These are phyloP conservation scores for Spatulosminthurus flaviceps DNA, from an alignment of 2,888 invertebrate genomes.

Conservation along the genomic window DNA sequence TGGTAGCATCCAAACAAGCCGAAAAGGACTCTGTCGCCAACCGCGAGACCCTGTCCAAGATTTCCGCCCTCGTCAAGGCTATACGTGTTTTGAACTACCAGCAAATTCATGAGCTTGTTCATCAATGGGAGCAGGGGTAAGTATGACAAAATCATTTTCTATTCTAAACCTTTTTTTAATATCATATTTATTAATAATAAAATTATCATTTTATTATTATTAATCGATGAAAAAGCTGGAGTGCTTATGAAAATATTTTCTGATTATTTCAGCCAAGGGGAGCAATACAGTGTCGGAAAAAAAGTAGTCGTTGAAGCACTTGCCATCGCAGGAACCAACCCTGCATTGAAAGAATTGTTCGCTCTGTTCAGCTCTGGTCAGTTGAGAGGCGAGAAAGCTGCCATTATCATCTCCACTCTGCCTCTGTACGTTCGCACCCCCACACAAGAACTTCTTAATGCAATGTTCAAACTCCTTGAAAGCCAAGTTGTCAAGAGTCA, in stretches of 20 bases:
- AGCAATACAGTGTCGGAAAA: slow-evolving; percentile 1
- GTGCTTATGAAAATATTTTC: neutral
- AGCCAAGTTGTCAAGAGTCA: slow-evolving; percentile 37
- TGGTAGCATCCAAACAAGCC: slow-evolving; percentile 15
- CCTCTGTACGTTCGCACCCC: slow-evolving; percentile 65
- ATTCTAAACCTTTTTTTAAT: slow-evolving; percentile 1
- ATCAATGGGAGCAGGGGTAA: neutral
- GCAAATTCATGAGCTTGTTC: neutral
- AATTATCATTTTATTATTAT: too few species aligned
- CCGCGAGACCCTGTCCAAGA: slow-evolving; percentile 29
- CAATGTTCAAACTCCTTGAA: slow-evolving; percentile 52
- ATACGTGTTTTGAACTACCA: slow-evolving; percentile 60
- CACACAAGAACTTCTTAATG: slow-evolving; percentile 65
- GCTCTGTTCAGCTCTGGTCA: slow-evolving; percentile 63
- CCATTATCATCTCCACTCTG: slow-evolving; percentile 63
- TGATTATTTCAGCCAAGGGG: neutral
- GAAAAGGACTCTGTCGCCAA: slow-evolving; percentile 53
- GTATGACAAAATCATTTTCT: neutral
- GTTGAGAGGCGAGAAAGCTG: slow-evolving; percentile 63
- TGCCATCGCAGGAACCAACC: slow-evolving; percentile 37
- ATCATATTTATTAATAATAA: too few species aligned
- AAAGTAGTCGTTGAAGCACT: slow-evolving; percentile 23
- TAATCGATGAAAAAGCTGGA: too few species aligned
- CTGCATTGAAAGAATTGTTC: slow-evolving; percentile 28
- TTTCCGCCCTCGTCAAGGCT: slow-evolving; percentile 50